A percentile compares a stretch with the other conserved stretches of the same genome.
These are phyloP conservation scores for Sebastolobus altivelis DNA, from an alignment of 2,797 vertebrate genomes.

Conservation along the genomic window DNA sequence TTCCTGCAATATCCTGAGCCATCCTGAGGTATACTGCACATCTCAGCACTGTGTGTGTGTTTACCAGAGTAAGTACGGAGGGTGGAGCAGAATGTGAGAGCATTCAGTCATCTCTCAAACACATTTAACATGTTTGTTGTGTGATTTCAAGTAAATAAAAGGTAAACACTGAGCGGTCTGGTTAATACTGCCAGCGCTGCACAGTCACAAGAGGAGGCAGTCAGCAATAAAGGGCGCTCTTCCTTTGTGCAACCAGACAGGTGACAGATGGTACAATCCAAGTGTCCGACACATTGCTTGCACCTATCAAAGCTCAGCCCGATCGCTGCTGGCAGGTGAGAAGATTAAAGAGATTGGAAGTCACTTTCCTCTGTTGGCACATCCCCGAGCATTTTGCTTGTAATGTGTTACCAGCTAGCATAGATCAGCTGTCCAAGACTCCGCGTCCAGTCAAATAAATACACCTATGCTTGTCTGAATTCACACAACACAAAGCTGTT, in stretches of 20 bases:
- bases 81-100: no score
- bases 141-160: no score
- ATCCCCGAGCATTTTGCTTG: slow-evolving; percentile 28
- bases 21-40: not conserved
- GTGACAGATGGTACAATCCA: slow-evolving; percentile 45
- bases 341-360: slow-evolving; percentile 59
- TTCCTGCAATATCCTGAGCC: not conserved
- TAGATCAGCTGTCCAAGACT: slow-evolving; percentile 13
- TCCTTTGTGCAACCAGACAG: slow-evolving; percentile 38
- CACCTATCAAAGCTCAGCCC: slow-evolving; percentile 52
- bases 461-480: slow-evolving; percentile 13
- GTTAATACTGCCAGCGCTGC: not conserved
- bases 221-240: not conserved
- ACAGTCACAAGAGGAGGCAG: slow-evolving; percentile 2
- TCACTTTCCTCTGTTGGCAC: slow-evolving; percentile 50
- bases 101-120: not conserved
- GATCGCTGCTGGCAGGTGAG: slow-evolving; percentile 41
- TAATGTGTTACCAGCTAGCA: slow-evolving; percentile 28
- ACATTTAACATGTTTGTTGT: not conserved
- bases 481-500: slow-evolving; percentile 1
- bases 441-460: slow-evolving; percentile 35
- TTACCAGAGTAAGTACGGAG: no score
- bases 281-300: slow-evolving; percentile 35
- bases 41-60: not conserved
- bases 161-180: no score